Evolutionary conservation across 2,113 vertebrate genomes (phyloP).

Genomic region (Pimephales promelas): DNA sequence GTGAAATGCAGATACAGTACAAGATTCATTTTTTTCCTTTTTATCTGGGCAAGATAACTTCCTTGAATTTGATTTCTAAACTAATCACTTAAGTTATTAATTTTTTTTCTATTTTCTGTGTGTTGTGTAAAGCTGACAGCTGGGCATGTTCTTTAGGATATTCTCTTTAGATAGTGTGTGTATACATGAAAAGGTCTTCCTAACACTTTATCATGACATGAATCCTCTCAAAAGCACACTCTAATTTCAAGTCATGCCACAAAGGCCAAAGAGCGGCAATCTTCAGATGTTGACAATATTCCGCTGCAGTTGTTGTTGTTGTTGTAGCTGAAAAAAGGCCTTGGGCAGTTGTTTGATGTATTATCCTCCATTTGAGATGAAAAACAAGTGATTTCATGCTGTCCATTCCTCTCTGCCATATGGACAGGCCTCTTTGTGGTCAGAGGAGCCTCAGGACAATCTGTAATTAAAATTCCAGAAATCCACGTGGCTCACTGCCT

Average conservation of each 20-base stretch:
- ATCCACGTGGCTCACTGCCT: constrained; percentile 56
- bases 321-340: constrained; percentile 27
- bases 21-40: neutral
- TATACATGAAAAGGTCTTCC: constrained; percentile 16
- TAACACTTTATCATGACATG: neutral
- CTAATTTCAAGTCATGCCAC: constrained; percentile 29
- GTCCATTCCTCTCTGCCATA: constrained; percentile 42
- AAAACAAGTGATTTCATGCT: constrained; percentile 44
- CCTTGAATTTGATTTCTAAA: neutral
- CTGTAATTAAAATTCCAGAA: constrained; percentile 62
- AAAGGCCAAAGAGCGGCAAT: constrained; percentile 31
- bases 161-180: neutral
- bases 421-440: constrained; percentile 37
- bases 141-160: neutral
- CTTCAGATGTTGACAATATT: constrained; percentile 46
- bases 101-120: neutral
- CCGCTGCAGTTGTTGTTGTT: constrained; percentile 34
- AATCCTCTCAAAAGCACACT: neutral
- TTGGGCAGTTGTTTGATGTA: constrained; percentile 44
- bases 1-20: neutral
- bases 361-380: constrained; percentile 52
- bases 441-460: constrained; percentile 53
- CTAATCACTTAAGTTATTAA: neutral
- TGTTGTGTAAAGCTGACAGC: neutral
- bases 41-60: neutral